A percentile compares a stretch with the other conserved stretches of the same genome.
phyloP scores from a whole-genome alignment of 2,113 vertebrate genomes.

The Apaloderma vittatum region DNA sequence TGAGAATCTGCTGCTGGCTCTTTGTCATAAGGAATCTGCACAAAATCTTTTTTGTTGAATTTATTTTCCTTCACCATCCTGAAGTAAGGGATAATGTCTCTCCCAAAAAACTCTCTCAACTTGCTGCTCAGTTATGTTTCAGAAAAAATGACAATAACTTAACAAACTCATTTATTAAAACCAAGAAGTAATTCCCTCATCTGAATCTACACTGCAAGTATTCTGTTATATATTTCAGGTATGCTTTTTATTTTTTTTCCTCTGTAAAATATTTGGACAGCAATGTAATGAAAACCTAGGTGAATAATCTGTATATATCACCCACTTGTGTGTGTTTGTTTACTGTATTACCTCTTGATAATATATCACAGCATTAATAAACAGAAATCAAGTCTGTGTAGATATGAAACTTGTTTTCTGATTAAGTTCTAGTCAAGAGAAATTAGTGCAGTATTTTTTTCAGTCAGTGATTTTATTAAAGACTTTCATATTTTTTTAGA shows the following conservation, averaged over 20 bases:
- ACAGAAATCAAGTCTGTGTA: neutral
- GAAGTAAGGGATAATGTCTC: neutral
- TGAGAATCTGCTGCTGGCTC: neutral
- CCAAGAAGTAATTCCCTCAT: neutral
- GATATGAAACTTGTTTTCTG: neutral
- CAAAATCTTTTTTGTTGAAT: neutral
- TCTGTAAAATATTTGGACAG: neutral
- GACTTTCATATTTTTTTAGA: neutral
- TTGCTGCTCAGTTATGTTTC: neutral
- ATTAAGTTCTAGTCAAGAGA: neutral
- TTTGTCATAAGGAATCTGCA: neutral
- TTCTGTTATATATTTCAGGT: neutral
- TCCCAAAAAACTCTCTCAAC: fast-evolving
- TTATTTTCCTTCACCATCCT: neutral
- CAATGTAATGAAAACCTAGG: neutral
- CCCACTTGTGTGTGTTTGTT: neutral
- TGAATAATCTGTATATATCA: neutral
- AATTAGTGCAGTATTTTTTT: neutral
- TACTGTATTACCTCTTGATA: neutral
- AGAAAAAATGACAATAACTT: neutral
- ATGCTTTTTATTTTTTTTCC: neutral
- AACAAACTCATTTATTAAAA: neutral
- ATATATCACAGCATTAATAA: neutral
- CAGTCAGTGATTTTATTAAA: neutral
- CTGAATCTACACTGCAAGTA: neutral